Evolutionary conservation across 1,140 invertebrate species (phyloP).

Genomic region (Archegozetes longisetosus): DNA sequence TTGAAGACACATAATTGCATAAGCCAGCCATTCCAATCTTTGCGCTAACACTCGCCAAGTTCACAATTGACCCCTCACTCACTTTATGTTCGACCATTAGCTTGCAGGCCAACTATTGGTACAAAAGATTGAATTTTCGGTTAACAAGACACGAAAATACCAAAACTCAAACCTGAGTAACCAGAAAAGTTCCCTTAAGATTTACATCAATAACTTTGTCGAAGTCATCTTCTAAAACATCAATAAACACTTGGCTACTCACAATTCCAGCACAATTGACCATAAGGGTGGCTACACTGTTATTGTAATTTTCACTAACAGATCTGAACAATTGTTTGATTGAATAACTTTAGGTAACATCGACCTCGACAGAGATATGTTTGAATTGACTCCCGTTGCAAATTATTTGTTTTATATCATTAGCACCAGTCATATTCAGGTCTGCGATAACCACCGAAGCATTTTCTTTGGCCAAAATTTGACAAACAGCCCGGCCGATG

Average conservation of each 20-base stretch:
- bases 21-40: conserved; percentile 75
- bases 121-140: not conserved
- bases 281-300: conserved; percentile 47
- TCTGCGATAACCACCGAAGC: conserved; percentile 65
- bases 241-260: conserved; percentile 59
- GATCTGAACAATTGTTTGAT: conserved; percentile 40
- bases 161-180: conserved; percentile 19
- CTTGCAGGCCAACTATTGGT: conserved; percentile 11
- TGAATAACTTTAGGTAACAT: conserved; percentile 44
- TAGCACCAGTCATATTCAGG: conserved; percentile 43
- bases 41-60: conserved; percentile 62
- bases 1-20: conserved; percentile 71
- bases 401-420: conserved; percentile 38
- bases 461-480: conserved; percentile 55
- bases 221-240: conserved; percentile 58
- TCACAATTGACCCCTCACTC: conserved; percentile 50
- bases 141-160: not conserved
- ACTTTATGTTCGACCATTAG: conserved; percentile 17
- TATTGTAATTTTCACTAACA: conserved; percentile 39
- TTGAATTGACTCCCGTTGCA: conserved; percentile 14
- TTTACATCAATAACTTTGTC: conserved; percentile 69
- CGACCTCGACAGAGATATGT: conserved; percentile 42
- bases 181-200: conserved; percentile 47
- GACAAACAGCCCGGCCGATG: conserved; percentile 62
- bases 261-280: conserved; percentile 81